Evolutionary conservation across 1,140 invertebrate genomes (phyloP).

Genomic region (Callitettix versicolor): DNA sequence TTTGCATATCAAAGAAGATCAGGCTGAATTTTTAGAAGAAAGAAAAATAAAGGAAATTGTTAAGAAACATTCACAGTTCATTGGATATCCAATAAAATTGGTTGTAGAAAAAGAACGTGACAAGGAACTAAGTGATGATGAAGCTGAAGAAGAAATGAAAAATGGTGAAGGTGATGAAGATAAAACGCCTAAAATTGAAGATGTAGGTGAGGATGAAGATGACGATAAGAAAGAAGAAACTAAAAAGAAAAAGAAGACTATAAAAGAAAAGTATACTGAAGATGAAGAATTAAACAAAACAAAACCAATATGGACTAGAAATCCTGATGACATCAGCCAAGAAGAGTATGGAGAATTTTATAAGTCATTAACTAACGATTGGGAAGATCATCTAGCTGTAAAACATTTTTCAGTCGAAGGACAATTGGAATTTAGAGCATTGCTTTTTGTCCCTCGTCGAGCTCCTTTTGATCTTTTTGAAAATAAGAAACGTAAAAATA

Average conservation of each 20-base stretch:
- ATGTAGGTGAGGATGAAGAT: slow-evolving; percentile 85
- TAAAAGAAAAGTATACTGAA: slow-evolving; percentile 95
- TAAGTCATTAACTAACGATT: slow-evolving; percentile 96
- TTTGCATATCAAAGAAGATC: slow-evolving; percentile 71
- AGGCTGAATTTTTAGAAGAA: slow-evolving; percentile 76
- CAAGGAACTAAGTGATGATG: slow-evolving; percentile 87
- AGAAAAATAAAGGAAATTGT: slow-evolving; percentile 91
- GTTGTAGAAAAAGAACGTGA: slow-evolving; percentile 88
- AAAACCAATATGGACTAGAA: slow-evolving; percentile 97
- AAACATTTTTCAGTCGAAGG: slow-evolving; percentile 99
- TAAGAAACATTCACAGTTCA: slow-evolving; percentile 99
- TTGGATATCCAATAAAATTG: slow-evolving; percentile 96
- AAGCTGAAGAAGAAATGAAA: slow-evolving; percentile 52
- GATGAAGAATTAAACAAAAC: slow-evolving; percentile 99
- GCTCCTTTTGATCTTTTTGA: slow-evolving; percentile 98
- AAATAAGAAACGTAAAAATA: slow-evolving; percentile 96
- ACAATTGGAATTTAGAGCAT: slow-evolving; percentile 91
- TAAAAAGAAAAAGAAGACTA: slow-evolving; percentile 90
- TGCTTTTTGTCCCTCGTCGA: slow-evolving; percentile 87
- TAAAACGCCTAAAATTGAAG: slow-evolving; percentile 81
- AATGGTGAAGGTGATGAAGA: slow-evolving; percentile 51
- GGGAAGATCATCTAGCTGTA: slow-evolving; percentile 97
- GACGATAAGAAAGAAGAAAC: slow-evolving; percentile 64
- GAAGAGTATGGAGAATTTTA: slow-evolving; percentile 99
- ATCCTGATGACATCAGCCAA: slow-evolving; percentile 93